Evolutionary conservation across 2,888 invertebrate genomes (phyloP).

Genomic region (Mimumesa dahlbomi): DNA sequence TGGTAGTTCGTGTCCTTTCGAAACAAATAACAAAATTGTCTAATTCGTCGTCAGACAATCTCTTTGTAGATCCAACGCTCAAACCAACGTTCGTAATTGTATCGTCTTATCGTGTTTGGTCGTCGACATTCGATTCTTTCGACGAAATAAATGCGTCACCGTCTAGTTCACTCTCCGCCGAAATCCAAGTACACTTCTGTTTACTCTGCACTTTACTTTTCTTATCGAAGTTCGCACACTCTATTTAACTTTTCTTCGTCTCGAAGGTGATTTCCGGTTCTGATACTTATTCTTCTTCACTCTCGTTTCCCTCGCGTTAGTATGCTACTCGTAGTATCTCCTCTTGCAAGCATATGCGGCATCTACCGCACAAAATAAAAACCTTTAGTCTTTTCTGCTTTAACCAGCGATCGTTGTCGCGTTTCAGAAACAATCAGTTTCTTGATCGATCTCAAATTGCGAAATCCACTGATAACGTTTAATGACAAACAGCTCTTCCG

Average conservation of each 20-base stretch:
- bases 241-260: neutral
- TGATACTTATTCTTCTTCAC: no score
- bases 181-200: conserved; percentile 11
- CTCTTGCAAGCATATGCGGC: no score
- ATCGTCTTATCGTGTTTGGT: conserved; percentile 34
- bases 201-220: conserved; percentile 18
- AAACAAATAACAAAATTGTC: no score
- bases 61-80: conserved; percentile 20
- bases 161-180: neutral
- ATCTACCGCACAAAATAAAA: no score
- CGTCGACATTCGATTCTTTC: conserved; percentile 47
- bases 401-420: conserved; percentile 6
- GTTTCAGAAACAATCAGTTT: conserved; percentile 11
- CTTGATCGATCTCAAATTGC: neutral
- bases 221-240: conserved; percentile 26
- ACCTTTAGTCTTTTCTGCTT: neutral
- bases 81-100: conserved; percentile 36
- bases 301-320: no score
- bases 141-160: conserved; percentile 6
- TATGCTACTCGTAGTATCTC: no score
- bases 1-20: no score
- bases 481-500: conserved; percentile 1
- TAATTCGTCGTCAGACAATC: no score
- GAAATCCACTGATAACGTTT: conserved; percentile 17
- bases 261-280: no score